These are phyloP conservation scores for Hiodon tergisus DNA, from an alignment of 2,113 vertebrate genomes.

Conservation along the genomic window DNA sequence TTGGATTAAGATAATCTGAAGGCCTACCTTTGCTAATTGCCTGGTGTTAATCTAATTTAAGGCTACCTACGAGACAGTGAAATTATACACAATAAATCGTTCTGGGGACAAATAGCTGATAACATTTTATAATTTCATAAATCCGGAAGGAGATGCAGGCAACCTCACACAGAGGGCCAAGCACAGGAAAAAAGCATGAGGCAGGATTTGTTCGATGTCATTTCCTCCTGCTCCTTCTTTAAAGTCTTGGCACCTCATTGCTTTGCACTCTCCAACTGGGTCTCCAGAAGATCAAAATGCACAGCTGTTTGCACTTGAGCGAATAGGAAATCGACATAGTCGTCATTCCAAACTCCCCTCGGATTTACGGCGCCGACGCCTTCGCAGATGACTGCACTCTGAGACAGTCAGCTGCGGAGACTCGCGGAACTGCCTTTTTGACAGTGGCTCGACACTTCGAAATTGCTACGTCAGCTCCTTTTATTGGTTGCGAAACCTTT, in stretches of 20 bases:
- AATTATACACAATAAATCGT: background rate
- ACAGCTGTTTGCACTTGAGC: background rate
- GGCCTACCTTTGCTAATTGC: too few relatives aligned
- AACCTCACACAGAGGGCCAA: background rate
- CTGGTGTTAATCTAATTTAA: too few relatives aligned
- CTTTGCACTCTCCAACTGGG: background rate
- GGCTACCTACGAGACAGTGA: too few relatives aligned
- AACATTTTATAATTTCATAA: background rate
- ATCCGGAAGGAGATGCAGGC: background rate
- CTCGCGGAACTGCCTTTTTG: too few relatives aligned
- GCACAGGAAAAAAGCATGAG: slow-evolving; percentile 10
- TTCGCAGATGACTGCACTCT: too few relatives aligned
- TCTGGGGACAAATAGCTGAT: background rate
- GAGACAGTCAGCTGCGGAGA: too few relatives aligned
- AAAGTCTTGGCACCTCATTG: slow-evolving; percentile 12
- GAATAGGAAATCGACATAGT: too few relatives aligned
- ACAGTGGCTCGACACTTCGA: too few relatives aligned
- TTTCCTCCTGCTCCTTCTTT: background rate
- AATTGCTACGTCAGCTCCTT: too few relatives aligned
- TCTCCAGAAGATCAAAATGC: background rate
- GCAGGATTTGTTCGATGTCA: background rate
- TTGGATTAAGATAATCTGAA: too few relatives aligned
- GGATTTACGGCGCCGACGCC: too few relatives aligned
- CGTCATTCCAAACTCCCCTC: background rate
- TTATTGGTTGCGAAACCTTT: too few relatives aligned